These are phyloP conservation scores for Butastur rufipennis DNA, from an alignment of 2,113 vertebrate genomes.

Conservation along the genomic window DNA sequence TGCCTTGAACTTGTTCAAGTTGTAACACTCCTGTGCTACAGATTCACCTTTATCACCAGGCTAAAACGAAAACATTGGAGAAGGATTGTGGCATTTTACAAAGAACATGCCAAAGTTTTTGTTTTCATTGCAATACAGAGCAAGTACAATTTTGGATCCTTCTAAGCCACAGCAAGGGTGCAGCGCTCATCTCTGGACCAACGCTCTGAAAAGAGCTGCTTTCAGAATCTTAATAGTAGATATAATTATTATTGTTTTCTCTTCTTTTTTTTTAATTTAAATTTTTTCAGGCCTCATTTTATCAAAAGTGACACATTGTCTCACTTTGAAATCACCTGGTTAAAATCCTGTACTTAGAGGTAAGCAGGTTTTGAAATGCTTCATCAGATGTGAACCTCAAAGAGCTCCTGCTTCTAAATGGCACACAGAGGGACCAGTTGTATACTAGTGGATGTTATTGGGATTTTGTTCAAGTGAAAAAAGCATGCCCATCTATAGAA, in stretches of 20 bases:
- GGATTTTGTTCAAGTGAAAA: background rate
- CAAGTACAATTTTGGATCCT: background rate
- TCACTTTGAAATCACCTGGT: background rate
- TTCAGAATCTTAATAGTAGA: background rate
- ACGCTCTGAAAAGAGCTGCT: accelerated
- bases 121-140: background rate
- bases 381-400: background rate
- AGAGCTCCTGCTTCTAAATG: background rate
- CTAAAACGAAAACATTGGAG: background rate
- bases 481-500: background rate
- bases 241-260: too few relatives aligned
- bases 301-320: background rate
- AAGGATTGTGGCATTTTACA: background rate
- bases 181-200: background rate
- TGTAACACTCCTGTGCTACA: background rate
- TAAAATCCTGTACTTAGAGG: background rate
- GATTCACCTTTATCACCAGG: background rate
- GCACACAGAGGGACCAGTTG: background rate
- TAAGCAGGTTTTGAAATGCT: background rate
- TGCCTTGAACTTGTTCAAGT: background rate
- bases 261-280: background rate
- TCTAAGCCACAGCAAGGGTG: background rate
- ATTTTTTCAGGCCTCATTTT: background rate
- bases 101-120: background rate
- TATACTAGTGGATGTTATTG: background rate